phyloP scores from a whole-genome alignment of 1,140 invertebrate species.

The Monochamus saltuarius region DNA sequence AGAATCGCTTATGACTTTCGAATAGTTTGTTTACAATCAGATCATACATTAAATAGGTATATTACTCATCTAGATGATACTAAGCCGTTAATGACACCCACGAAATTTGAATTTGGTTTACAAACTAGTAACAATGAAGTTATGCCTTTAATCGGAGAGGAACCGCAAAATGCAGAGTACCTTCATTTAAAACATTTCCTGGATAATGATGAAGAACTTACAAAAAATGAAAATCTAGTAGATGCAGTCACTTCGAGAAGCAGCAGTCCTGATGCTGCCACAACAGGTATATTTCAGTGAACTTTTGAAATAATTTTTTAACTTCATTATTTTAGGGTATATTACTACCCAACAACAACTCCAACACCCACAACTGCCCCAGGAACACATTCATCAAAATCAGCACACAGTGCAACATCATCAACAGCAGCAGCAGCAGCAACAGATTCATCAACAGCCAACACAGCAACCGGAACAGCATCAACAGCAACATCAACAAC shows the following conservation, averaged over 20 bases:
- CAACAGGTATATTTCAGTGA: background rate
- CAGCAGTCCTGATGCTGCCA: conserved; percentile 19
- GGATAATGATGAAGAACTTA: conserved; percentile 40
- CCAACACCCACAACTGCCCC: conserved; percentile 5
- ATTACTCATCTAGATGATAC: conserved; percentile 30
- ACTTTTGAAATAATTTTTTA: background rate
- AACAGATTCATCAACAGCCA: conserved; percentile 4
- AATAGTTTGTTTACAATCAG: conserved; percentile 41
- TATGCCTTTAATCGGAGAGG: conserved; percentile 31
- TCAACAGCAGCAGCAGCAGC: conserved; percentile 5
- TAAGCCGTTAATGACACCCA: conserved; percentile 26
- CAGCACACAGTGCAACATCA: conserved; percentile 8
- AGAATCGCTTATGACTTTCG: conserved; percentile 43
- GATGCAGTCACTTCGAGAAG: conserved; percentile 28
- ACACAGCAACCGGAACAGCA: conserved; percentile 1
- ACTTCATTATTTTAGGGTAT: conserved; percentile 4
- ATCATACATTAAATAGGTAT: conserved; percentile 40
- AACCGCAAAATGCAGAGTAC: conserved; percentile 42
- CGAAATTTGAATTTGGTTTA: conserved; percentile 37
- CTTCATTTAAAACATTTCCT: conserved; percentile 48
- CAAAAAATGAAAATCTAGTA: conserved; percentile 31
- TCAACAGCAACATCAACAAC: conserved; percentile 20
- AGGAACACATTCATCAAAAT: conserved; percentile 9
- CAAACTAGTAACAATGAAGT: conserved; percentile 15
- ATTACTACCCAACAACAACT: conserved; percentile 7